Conservation (phyloP, 2,888 invertebrate genomes). For the Epinotia bilunana region DNA sequence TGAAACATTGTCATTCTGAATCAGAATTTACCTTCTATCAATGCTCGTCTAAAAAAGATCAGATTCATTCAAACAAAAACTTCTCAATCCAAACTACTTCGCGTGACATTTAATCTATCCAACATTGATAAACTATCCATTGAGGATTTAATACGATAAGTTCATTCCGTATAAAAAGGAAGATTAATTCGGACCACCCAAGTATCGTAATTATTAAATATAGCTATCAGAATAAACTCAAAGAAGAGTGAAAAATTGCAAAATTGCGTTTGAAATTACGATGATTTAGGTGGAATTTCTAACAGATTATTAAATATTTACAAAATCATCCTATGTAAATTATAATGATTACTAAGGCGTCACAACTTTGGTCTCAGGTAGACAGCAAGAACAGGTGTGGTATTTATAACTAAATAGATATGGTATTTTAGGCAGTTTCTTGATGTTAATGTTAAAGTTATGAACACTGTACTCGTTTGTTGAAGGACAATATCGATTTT, state of each 20-base stretch:
- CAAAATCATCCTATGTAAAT: background rate
- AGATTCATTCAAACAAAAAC: constrained; percentile 21
- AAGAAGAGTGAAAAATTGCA: constrained; percentile 10
- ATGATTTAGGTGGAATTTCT: constrained; percentile 18
- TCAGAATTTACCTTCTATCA: constrained; percentile 2
- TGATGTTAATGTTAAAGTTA: background rate
- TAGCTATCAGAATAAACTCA: constrained; percentile 2
- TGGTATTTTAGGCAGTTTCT: background rate
- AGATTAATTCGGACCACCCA: constrained; percentile 40
- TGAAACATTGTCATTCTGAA: constrained; percentile 7
- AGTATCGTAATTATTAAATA: constrained; percentile 8
- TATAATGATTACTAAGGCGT: background rate
- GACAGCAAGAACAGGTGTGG: background rate
- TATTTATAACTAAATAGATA: background rate
- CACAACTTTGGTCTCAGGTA: background rate
- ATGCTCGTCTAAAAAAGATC: constrained; percentile 1
- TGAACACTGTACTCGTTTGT: background rate
- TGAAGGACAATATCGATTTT: background rate
- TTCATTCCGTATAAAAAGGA: constrained; percentile 29
- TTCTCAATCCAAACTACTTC: constrained; percentile 22
- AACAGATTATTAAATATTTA: background rate
- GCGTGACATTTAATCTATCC: constrained; percentile 28
- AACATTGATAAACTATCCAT: constrained; percentile 36
- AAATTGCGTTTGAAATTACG: constrained; percentile 24
- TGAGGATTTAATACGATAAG: constrained; percentile 38